Base-by-base conservation (phyloP, 2,797 vertebrate genomes). In the Loris lydekkerianus region DNA sequence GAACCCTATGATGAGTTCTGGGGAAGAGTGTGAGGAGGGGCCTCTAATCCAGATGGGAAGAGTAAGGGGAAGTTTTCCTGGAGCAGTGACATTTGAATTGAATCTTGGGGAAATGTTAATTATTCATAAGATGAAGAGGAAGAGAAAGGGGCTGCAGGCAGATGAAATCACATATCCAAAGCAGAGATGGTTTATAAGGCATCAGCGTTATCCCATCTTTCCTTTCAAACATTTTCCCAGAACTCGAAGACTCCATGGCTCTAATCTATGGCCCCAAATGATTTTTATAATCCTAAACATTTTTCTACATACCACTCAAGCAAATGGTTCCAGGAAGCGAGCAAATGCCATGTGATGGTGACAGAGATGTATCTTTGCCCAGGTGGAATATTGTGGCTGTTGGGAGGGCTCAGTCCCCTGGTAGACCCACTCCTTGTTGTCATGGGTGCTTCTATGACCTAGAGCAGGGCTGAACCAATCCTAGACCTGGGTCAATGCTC, bases 331-430 rank as follows among this genome's bases (percentile, higher is more conserved):
- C 73, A n/a, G 84, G 82, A 76, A 95, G 82, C 27, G 84, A 63
- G 78, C 29, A n/a, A 43, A 89, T 27, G 21, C 31, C 37, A 56
- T 72, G 37, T 5, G 25, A 13, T 13, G 40, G 76, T 61, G 86
- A 86, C 70, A 65, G 81, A 49, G 37, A 40, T 46, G 31, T 77
- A 17, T 73, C 77, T 86, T 86, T 93, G 89, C 34, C 89, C 85
- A 70, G 67, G 34, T 73, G 67, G 91, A 88, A 85, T 87, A 73
- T 21, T 65, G 43, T 25, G 58, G 37, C 75, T 31, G 2, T 56
- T 3, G 23, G 88, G 56, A 67, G 23, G 77, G 25, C 63, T 31
- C 81, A 81, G 82, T 46, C 27, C 29, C 25, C 80, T 15, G 20
- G 13, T 8, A 4, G 10, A n/a, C 65, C 29, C 10, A 46, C 29